Conservation (phyloP, 2,888 invertebrate genomes). For the Anticlea derivata region DNA sequence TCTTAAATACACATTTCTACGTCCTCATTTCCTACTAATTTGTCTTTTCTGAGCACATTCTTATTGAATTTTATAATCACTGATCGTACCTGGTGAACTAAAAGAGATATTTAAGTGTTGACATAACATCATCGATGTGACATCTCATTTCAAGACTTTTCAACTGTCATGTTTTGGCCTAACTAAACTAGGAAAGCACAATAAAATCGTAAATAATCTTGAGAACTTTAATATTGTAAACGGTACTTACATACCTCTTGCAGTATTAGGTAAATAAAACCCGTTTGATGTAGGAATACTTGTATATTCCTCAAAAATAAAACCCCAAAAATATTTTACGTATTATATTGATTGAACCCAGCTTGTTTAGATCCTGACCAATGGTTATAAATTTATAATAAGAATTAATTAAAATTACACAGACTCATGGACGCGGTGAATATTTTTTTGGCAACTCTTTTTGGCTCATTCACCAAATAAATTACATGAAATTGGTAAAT, state of each 20-base stretch:
- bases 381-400: neutral
- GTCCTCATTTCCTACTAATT: slow-evolving; percentile 58
- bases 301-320: no score
- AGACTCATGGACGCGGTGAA: slow-evolving; percentile 62
- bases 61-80: slow-evolving; percentile 44
- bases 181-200: no score
- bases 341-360: no score
- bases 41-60: slow-evolving; percentile 80
- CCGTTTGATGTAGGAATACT: no score
- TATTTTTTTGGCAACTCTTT: slow-evolving; percentile 76
- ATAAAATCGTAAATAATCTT: no score
- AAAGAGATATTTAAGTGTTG: no score
- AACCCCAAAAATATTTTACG: neutral
- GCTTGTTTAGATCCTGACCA: neutral
- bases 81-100: slow-evolving; percentile 35
- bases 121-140: no score
- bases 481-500: slow-evolving; percentile 38
- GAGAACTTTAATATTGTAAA: no score
- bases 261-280: no score
- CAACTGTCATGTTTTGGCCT: no score
- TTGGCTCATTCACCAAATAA: slow-evolving; percentile 75
- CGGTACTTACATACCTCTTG: no score
- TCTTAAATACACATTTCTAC: slow-evolving; percentile 54
- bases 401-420: slow-evolving; percentile 32
- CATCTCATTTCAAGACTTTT: no score